phyloP scores from a whole-genome alignment of 2,888 invertebrate species.

The Rhamphomyia laevipes region DNA sequence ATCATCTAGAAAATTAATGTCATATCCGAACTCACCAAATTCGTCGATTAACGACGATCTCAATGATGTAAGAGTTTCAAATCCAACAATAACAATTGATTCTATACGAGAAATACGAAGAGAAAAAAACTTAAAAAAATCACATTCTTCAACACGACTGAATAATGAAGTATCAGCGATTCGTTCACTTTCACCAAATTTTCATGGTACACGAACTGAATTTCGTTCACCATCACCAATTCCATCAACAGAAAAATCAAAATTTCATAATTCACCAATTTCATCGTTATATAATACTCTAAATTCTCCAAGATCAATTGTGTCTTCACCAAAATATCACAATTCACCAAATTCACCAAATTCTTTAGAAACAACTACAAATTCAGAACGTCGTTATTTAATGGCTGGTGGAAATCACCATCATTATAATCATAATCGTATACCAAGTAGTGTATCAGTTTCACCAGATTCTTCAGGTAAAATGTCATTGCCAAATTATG shows the following conservation, averaged over 20 bases:
- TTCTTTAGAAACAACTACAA: constrained; percentile 24
- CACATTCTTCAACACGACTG: no score
- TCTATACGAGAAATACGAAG: no score
- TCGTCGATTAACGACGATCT: no score
- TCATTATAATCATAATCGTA: constrained; percentile 7
- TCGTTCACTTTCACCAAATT: no score
- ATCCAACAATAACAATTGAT: no score
- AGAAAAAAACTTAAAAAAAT: no score
- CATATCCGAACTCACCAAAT: no score
- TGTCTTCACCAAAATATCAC: constrained; percentile 6
- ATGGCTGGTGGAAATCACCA: not conserved
- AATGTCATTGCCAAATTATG: constrained; percentile 17
- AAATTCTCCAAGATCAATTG: constrained; percentile 14
- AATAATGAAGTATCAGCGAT: no score
- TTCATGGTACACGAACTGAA: no score
- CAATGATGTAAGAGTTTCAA: no score
- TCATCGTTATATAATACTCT: constrained; percentile 16
- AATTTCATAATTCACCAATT: not conserved
- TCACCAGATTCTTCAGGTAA: constrained; percentile 18
- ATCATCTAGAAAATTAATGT: no score
- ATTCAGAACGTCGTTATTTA: constrained; percentile 23
- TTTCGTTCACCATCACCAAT: not conserved
- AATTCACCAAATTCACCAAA: constrained; percentile 20
- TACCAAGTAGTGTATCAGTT: constrained; percentile 9
- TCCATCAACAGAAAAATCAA: not conserved